Conservation (phyloP, 2,888 invertebrate species). For the Pristionchus fissidentatus region DNA sequence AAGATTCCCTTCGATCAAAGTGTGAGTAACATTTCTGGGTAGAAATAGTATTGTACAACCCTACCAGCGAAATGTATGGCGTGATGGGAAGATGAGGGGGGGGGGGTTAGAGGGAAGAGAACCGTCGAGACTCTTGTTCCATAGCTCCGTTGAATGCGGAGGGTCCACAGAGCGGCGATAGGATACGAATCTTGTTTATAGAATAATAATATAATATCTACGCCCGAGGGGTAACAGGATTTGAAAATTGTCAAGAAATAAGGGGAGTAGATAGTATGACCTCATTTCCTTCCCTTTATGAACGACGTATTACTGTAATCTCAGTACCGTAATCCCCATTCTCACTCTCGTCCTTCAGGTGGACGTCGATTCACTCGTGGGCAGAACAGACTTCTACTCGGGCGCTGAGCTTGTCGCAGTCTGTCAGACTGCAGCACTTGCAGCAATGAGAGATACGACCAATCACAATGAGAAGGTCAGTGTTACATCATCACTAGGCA, state of each 20-base stretch:
- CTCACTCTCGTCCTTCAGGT: constrained; percentile 80
- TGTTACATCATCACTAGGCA: background rate
- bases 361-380: constrained; percentile 74
- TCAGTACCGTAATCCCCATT: constrained; percentile 77
- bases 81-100: background rate
- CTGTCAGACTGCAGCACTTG: constrained; percentile 91
- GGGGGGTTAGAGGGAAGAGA: background rate
- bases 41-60: background rate
- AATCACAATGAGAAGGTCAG: background rate
- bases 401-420: constrained; percentile 91
- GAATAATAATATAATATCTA: no score
- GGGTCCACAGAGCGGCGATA: no score
- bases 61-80: no score
- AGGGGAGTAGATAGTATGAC: no score
- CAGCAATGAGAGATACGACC: constrained; percentile 80
- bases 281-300: background rate
- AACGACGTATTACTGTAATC: background rate
- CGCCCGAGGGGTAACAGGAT: no score
- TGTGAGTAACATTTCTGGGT: background rate
- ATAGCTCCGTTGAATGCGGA: no score
- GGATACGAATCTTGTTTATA: no score
- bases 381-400: constrained; percentile 78
- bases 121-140: no score
- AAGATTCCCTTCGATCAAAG: constrained; percentile 47
- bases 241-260: no score